Evolutionary conservation across 2,797 vertebrate genomes (phyloP).

Genomic region (Microctenopoma lineatum): DNA sequence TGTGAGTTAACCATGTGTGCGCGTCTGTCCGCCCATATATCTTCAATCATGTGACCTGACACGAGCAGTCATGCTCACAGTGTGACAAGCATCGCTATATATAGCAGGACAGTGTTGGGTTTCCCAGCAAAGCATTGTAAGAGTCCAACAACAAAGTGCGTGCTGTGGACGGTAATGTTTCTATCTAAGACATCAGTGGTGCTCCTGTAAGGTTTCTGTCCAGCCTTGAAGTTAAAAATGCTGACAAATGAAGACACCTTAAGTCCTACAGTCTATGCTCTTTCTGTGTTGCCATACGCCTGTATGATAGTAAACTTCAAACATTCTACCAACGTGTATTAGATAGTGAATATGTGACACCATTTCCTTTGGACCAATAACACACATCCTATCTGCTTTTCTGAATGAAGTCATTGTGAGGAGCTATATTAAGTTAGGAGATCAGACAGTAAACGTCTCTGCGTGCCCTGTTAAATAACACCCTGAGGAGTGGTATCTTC

Average conservation of each 20-base stretch:
- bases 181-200: constrained; percentile 8
- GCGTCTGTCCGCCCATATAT: constrained; percentile 65
- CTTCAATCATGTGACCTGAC: constrained; percentile 79
- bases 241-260: constrained; percentile 12
- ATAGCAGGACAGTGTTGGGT: constrained; percentile 78
- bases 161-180: constrained; percentile 35
- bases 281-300: neutral
- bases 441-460: neutral
- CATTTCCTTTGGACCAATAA: constrained; percentile 12
- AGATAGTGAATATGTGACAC: neutral
- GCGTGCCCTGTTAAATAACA: neutral
- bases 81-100: constrained; percentile 79
- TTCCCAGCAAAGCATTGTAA: constrained; percentile 72
- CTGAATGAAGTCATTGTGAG: constrained; percentile 30
- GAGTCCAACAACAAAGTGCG: constrained; percentile 46
- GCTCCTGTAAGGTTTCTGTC: constrained; percentile 19
- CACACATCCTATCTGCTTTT: constrained; percentile 17
- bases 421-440: constrained; percentile 6
- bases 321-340: neutral
- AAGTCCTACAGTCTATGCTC: neutral
- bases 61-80: constrained; percentile 72
- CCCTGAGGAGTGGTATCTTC: neutral
- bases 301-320: constrained; percentile 16
- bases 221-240: constrained; percentile 16
- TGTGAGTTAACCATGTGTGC: constrained; percentile 18